phyloP scores from a whole-genome alignment of 2,888 invertebrate genomes.

The Tubulanus polymorphus region DNA sequence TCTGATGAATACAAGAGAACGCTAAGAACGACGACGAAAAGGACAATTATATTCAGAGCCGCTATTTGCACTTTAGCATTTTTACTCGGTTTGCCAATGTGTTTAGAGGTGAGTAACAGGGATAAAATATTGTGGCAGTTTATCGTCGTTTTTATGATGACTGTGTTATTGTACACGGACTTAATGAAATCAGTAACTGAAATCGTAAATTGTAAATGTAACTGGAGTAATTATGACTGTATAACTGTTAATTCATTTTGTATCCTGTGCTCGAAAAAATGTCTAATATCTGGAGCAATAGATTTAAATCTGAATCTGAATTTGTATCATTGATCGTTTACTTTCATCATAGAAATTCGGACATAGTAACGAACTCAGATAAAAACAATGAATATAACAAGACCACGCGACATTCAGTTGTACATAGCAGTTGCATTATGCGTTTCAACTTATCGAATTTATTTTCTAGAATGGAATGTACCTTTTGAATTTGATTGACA shows the following conservation, averaged over 20 bases:
- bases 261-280: too few species aligned
- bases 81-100: constrained; percentile 33
- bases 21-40: constrained; percentile 18
- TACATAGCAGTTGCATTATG: background rate
- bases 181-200: background rate
- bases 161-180: background rate
- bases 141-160: background rate
- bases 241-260: too few species aligned
- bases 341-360: too few species aligned
- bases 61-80: constrained; percentile 19
- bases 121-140: background rate
- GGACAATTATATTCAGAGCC: constrained; percentile 23
- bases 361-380: too few species aligned
- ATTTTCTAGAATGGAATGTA: constrained; percentile 56
- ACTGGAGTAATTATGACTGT: too few species aligned
- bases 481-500: constrained; percentile 47
- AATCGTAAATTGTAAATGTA: background rate
- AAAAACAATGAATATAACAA: too few species aligned
- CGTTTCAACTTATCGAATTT: background rate
- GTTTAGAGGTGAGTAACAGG: constrained; percentile 20
- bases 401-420: background rate
- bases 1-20: constrained; percentile 22
- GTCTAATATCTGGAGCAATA: too few species aligned
- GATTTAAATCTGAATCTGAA: too few species aligned
- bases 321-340: too few species aligned